A percentile compares a stretch with the other conserved stretches of the same genome.
These are phyloP conservation scores for Narcine bancroftii DNA, from an alignment of 2,113 vertebrate species.

Conservation along the genomic window DNA sequence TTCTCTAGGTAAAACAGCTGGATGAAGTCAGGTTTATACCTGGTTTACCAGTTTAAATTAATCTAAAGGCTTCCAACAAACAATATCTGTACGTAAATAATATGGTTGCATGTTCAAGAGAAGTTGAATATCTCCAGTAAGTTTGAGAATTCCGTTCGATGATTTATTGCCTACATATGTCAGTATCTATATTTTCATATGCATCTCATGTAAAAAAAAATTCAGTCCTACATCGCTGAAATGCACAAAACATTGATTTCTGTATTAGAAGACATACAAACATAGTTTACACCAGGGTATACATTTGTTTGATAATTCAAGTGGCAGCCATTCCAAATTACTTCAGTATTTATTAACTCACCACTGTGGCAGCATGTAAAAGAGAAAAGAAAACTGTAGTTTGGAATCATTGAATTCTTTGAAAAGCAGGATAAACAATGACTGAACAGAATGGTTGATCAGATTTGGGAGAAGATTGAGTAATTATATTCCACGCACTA, in stretches of 20 bases:
- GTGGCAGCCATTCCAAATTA: neutral
- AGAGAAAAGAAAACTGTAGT: neutral
- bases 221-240: neutral
- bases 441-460: neutral
- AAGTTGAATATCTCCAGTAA: neutral
- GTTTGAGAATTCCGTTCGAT: neutral
- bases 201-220: neutral
- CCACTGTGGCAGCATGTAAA: neutral
- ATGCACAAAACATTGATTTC: neutral
- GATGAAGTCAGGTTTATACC: neutral
- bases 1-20: neutral
- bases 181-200: neutral
- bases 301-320: neutral
- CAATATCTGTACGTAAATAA: neutral
- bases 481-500: neutral
- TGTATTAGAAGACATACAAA: neutral
- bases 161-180: neutral
- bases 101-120: neutral
- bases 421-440: neutral
- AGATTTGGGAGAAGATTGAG: neutral
- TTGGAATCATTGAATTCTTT: neutral
- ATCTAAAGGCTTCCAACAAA: neutral
- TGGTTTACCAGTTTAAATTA: neutral
- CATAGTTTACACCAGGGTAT: neutral
- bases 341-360: neutral